These are phyloP conservation scores for Diploptera punctata DNA, from an alignment of 2,888 invertebrate species.

Conservation along the genomic window DNA sequence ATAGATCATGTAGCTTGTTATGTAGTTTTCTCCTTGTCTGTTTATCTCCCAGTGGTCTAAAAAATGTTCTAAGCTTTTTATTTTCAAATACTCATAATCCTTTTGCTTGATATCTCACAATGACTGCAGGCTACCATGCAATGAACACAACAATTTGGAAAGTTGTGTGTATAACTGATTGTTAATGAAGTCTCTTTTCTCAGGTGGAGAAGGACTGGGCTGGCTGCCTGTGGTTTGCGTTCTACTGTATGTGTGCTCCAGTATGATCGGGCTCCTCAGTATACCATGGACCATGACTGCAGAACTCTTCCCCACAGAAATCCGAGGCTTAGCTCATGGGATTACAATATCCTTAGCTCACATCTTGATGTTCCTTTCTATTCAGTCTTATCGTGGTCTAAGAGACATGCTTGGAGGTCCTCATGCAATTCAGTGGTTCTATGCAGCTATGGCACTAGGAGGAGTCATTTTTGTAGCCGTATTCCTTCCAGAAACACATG, in stretches of 20 bases:
- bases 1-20: too few species aligned
- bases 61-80: too few species aligned
- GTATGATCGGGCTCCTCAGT: conserved; percentile 65
- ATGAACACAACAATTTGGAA: too few species aligned
- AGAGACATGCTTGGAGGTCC: conserved; percentile 50
- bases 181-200: background rate
- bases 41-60: too few species aligned
- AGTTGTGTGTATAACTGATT: too few species aligned
- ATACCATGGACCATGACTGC: conserved; percentile 73
- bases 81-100: too few species aligned
- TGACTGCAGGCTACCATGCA: too few species aligned
- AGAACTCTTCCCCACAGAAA: conserved; percentile 66
- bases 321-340: conserved; percentile 65
- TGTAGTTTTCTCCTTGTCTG: too few species aligned
- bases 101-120: too few species aligned
- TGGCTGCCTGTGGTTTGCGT: conserved; percentile 60
- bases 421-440: conserved; percentile 42
- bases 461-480: conserved; percentile 56
- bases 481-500: conserved; percentile 59
- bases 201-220: conserved; percentile 34
- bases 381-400: conserved; percentile 58
- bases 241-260: conserved; percentile 63
- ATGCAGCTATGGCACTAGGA: conserved; percentile 38
- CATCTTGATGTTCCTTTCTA: conserved; percentile 63
- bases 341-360: conserved; percentile 64